Base-by-base conservation (phyloP, 2,113 vertebrate genomes). In the Syrrhaptes paradoxus region DNA sequence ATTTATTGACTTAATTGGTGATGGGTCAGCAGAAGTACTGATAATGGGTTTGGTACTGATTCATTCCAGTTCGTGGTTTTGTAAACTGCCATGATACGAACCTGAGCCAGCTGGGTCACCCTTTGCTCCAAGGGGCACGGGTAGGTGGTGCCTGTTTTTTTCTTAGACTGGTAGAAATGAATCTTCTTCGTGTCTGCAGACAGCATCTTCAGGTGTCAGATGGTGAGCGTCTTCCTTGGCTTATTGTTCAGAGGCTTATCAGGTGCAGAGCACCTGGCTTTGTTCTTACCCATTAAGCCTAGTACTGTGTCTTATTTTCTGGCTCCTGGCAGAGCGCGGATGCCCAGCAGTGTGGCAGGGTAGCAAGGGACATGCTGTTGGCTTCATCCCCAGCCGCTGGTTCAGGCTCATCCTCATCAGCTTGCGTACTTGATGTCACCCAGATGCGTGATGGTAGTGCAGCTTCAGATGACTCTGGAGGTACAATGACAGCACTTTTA, bases 341-440 rank as follows among this genome's bases (percentile, higher is more conserved):
- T 74, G 31, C 54, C 22, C 26, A 22, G 48, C 28, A 29, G 34
- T 0, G 0, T n/a, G 32, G 25, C 24, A 16, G 38, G 36, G 31
- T 32, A 38, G 18, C 26, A 22, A 55, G 41, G 48, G 14, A 70
- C 4, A 5, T 46, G 57, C 51, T 55, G 18, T 61, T 71, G 34
- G 26, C 28, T 63, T 65, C 67, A 46, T 6, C 38, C 26, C 21
- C 51, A 55, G 5, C 45, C 2, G 2, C 25, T 26, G 5, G 8
- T 13, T 61, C 8, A 24, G 41, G 20, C n/a, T 85, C 20, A 12
- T 82, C n/a, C 32, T 76, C 9, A 1, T 19, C 4, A 4, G 13
- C 6, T 59, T 48, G 9, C 8, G 8, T 1, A 1, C 17, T 32
- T 7, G 1, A 0, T 34, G 25, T 45, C 63, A 25, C 36, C 34